A percentile compares a stretch with the other conserved stretches of the same genome.
Conservation (phyloP, 1,140 invertebrate genomes). For the Sesamia nonagrioides region DNA sequence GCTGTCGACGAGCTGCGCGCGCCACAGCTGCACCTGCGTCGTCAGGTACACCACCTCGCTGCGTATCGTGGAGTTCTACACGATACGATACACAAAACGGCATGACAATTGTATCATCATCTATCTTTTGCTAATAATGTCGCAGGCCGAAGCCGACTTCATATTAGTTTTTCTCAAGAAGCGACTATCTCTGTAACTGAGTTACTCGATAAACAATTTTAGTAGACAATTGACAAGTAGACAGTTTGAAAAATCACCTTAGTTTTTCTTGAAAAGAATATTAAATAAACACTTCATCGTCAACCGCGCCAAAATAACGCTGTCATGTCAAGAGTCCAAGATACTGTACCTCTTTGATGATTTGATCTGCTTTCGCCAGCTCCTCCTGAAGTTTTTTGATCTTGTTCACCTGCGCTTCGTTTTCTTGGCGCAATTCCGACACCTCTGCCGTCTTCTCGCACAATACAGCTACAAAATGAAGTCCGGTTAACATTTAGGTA, state of each 20-base stretch:
- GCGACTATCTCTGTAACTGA: too few species aligned
- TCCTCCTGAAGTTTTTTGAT: conserved; percentile 57
- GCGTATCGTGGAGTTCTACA: conserved; percentile 57
- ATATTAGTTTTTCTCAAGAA: too few species aligned
- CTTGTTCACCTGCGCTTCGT: conserved; percentile 52
- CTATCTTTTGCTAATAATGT: too few species aligned
- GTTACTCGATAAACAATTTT: too few species aligned
- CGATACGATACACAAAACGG: neutral
- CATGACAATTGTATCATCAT: neutral
- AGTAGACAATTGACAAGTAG: too few species aligned
- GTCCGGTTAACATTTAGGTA: too few species aligned
- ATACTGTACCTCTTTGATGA: conserved; percentile 64
- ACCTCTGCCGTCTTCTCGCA: conserved; percentile 61
- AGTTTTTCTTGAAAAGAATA: too few species aligned
- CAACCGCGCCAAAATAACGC: too few species aligned
- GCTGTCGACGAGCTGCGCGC: conserved; percentile 55
- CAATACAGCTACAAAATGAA: conserved; percentile 55
- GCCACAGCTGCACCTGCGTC: conserved; percentile 57
- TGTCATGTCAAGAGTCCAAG: neutral
- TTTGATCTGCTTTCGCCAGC: conserved; percentile 56
- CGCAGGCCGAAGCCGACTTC: too few species aligned
- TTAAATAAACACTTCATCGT: too few species aligned
- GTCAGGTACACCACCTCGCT: conserved; percentile 59
- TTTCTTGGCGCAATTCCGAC: conserved; percentile 49
- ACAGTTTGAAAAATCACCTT: too few species aligned